phyloP scores from a whole-genome alignment of 2,797 vertebrate genomes.

The Peromyscus attwateri region DNA sequence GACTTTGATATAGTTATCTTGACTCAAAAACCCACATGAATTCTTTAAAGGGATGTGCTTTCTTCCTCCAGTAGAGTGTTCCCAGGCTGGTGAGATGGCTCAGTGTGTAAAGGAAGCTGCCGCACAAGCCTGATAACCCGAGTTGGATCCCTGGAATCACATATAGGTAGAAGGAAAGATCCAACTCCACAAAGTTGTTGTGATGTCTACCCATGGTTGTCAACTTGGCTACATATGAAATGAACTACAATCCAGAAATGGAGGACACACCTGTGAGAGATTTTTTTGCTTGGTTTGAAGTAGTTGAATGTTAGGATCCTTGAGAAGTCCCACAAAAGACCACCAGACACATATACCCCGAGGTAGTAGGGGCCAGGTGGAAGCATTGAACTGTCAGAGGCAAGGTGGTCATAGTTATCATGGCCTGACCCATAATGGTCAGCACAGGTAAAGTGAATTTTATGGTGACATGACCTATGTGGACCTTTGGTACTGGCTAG shows the following conservation, averaged over 20 bases:
- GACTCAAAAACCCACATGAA: constrained; percentile 60
- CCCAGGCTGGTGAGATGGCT: not conserved
- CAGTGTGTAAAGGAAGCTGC: not conserved
- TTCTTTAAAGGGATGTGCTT: constrained; percentile 59
- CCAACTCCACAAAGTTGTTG: not conserved
- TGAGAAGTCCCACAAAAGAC: no score
- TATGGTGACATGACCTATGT: not conserved
- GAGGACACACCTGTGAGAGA: not conserved
- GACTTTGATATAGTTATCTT: constrained; percentile 70
- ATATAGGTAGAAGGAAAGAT: not conserved
- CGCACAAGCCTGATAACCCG: not conserved
- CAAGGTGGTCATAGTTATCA: no score
- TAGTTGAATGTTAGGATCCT: no score
- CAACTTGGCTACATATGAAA: not conserved
- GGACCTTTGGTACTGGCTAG: not conserved
- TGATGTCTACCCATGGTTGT: not conserved
- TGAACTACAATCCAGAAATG: not conserved
- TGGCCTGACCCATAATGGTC: not conserved
- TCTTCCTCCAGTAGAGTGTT: constrained; percentile 37
- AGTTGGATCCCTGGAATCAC: not conserved
- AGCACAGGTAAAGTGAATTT: not conserved
- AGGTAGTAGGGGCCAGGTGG: not conserved
- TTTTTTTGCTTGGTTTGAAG: not conserved
- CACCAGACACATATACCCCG: no score
- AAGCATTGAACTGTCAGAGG: not conserved